Evolutionary conservation across 2,888 invertebrate species (phyloP).

Genomic region (Aphodius sticticus): DNA sequence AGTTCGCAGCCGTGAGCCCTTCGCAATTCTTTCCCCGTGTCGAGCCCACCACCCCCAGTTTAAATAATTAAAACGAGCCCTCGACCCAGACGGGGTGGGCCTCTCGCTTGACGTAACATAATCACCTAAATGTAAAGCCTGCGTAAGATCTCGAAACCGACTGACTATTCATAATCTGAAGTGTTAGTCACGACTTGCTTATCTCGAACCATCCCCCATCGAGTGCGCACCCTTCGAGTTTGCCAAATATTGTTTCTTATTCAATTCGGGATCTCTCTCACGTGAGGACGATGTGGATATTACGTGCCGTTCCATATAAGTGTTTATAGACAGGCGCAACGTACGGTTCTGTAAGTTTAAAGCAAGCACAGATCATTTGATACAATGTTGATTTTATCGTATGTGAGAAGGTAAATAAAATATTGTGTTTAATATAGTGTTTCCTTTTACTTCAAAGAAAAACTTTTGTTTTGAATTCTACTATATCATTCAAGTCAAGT

Average conservation of each 20-base stretch:
- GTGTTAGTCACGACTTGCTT: background rate
- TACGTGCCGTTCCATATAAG: background rate
- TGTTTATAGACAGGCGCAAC: background rate
- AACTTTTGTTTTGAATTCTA: no score
- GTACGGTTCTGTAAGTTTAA: background rate
- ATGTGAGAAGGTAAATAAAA: no score
- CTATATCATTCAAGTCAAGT: no score
- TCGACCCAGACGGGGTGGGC: background rate
- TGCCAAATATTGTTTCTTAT: conserved; percentile 4
- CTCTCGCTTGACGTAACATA: background rate
- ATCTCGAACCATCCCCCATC: background rate
- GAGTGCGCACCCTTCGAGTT: background rate
- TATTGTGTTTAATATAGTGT: no score
- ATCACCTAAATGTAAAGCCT: conserved; percentile 4
- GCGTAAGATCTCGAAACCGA: background rate
- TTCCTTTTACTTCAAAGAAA: no score
- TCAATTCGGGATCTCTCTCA: background rate
- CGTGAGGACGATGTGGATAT: background rate
- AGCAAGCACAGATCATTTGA: background rate
- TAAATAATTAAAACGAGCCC: background rate
- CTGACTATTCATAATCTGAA: conserved; percentile 4
- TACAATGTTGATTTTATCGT: background rate
- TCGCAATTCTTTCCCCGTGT: background rate
- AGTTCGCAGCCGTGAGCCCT: background rate
- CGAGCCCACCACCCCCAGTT: background rate